These are phyloP conservation scores for Centruroides sculpturatus DNA, from an alignment of 1,140 invertebrate species.

Conservation along the genomic window DNA sequence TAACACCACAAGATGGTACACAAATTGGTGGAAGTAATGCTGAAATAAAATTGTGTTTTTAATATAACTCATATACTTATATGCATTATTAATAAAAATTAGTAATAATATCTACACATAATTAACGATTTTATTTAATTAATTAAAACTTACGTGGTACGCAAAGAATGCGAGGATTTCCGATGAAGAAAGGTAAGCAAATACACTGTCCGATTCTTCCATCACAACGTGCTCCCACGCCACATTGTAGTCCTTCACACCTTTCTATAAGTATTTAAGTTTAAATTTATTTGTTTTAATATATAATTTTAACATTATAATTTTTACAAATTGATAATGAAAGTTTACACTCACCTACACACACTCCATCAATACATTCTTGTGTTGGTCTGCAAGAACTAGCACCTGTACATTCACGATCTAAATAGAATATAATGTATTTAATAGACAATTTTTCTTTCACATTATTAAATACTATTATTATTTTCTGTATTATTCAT, in stretches of 20 bases:
- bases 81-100: too few relatives aligned
- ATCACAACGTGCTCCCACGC: slow-evolving; percentile 65
- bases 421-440: not conserved
- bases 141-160: slow-evolving; percentile 75
- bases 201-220: slow-evolving; percentile 61
- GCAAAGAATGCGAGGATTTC: slow-evolving; percentile 72
- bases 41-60: slow-evolving; percentile 30
- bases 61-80: too few relatives aligned
- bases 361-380: slow-evolving; percentile 66
- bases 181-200: slow-evolving; percentile 70
- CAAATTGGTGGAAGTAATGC: slow-evolving; percentile 61
- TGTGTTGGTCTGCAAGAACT: slow-evolving; percentile 59
- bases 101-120: too few relatives aligned
- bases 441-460: too few relatives aligned
- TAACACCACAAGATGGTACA: slow-evolving; percentile 56
- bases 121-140: not conserved
- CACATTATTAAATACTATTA: too few relatives aligned
- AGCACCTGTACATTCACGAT: slow-evolving; percentile 50
- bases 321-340: not conserved
- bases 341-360: slow-evolving; percentile 26
- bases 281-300: too few relatives aligned
- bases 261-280: slow-evolving; percentile 25
- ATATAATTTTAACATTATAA: not conserved
- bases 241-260: slow-evolving; percentile 68
- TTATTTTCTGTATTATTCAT: too few relatives aligned